These are phyloP conservation scores for Caenorhabditis sinica DNA, from an alignment of 2,888 invertebrate genomes.

Conservation along the genomic window DNA sequence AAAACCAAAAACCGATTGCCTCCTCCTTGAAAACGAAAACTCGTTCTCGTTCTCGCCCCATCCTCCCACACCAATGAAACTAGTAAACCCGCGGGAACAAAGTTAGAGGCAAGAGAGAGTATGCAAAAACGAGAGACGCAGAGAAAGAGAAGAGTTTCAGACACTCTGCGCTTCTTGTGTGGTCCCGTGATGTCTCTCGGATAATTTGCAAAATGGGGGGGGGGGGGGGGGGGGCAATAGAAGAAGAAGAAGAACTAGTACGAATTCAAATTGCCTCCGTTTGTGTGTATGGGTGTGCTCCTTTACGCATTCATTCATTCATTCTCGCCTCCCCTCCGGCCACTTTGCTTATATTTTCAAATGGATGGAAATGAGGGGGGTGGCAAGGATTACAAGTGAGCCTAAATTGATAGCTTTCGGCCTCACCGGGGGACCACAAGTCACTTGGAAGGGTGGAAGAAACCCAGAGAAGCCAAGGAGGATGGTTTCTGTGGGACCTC, in stretches of 20 bases:
- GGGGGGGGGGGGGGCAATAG: not conserved
- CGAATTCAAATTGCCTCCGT: conserved; percentile 45
- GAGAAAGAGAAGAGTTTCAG: not conserved
- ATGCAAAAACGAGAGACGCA: too few species aligned
- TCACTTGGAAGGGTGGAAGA: too few species aligned
- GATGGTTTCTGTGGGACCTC: too few species aligned
- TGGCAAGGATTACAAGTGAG: not conserved
- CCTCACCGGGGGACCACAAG: not conserved
- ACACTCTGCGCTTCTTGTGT: not conserved
- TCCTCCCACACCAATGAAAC: conserved; percentile 20
- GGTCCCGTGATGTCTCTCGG: not conserved
- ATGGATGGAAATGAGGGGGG: not conserved
- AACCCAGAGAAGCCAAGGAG: too few species aligned
- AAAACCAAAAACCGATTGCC: conserved; percentile 34
- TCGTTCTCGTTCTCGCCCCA: not conserved
- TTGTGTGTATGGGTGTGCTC: not conserved
- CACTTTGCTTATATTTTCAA: not conserved
- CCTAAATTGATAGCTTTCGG: not conserved
- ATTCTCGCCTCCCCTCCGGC: too few species aligned
- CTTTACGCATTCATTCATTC: conserved; percentile 14
- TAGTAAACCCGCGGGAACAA: not conserved
- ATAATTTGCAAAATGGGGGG: conserved; percentile 8
- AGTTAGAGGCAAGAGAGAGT: not conserved
- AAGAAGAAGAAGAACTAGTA: too few species aligned
- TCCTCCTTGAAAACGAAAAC: conserved; percentile 25